These are phyloP conservation scores for Suillia variegata DNA, from an alignment of 2,888 invertebrate species.

Conservation along the genomic window DNA sequence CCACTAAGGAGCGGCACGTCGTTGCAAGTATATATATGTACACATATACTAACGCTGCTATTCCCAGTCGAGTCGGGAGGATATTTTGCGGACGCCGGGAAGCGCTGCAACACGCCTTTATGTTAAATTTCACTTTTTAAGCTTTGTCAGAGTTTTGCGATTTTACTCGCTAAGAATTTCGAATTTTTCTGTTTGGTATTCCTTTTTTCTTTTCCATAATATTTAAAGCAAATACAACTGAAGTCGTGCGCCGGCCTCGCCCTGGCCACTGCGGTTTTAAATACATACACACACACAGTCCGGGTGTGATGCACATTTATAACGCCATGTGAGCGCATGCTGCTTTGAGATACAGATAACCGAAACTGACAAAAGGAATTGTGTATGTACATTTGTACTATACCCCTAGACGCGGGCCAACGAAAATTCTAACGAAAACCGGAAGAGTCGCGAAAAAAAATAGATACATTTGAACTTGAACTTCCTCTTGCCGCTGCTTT, in stretches of 20 bases:
- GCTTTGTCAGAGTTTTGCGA: not conserved
- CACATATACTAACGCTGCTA: not conserved
- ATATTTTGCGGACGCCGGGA: too few relatives aligned
- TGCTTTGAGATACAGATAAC: not conserved
- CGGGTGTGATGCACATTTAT: too few relatives aligned
- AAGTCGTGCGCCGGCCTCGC: too few relatives aligned
- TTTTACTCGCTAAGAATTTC: too few relatives aligned
- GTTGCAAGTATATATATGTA: not conserved
- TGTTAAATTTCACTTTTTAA: conserved; percentile 26
- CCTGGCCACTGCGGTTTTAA: too few relatives aligned
- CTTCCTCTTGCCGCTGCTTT: conserved; percentile 9
- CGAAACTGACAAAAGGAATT: not conserved
- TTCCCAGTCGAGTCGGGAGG: too few relatives aligned
- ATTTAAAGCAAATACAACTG: too few relatives aligned
- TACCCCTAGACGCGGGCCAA: not conserved
- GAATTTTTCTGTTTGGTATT: too few relatives aligned
- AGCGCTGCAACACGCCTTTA: too few relatives aligned
- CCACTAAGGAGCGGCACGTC: conserved; percentile 16
- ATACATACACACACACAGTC: too few relatives aligned
- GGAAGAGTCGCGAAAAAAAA: conserved; percentile 1
- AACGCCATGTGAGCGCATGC: conserved; percentile 2
- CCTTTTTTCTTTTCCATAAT: too few relatives aligned
- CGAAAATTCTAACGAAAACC: not conserved
- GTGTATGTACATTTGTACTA: not conserved
- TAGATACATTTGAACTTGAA: conserved; percentile 25